Percentiles rank a stretch among this genome's conserved stretches.
Evolutionary conservation across 35 echinoderm and acorn worm species (phyloP).

Genomic region (Apostichopus parvimensis): DNA sequence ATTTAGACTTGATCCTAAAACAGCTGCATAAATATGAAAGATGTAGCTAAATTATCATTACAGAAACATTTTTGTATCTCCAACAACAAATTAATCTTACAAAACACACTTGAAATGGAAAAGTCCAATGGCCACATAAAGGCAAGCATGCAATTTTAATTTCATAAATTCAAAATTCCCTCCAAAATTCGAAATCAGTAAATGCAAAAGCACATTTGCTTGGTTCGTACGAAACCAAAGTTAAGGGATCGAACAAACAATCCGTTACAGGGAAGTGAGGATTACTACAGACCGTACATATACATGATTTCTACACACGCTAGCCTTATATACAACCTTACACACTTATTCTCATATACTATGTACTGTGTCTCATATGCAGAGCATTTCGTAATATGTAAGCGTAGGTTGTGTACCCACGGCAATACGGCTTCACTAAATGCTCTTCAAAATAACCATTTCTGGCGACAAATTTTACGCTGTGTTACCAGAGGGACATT

Average conservation of each 20-base stretch:
- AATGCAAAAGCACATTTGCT: not conserved
- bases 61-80: too few relatives aligned
- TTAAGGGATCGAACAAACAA: not conserved
- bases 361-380: not conserved
- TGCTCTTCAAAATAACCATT: not conserved
- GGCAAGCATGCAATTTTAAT: too few relatives aligned
- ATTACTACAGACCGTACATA: not conserved
- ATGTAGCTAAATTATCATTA: too few relatives aligned
- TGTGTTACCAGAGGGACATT: not conserved
- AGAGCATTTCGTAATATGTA: not conserved
- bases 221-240: not conserved
- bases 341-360: too few relatives aligned
- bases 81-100: too few relatives aligned
- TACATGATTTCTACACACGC: too few relatives aligned
- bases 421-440: not conserved
- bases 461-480: not conserved
- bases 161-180: not conserved
- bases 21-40: too few relatives aligned
- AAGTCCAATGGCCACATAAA: too few relatives aligned
- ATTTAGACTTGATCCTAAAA: too few relatives aligned
- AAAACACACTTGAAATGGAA: too few relatives aligned
- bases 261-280: not conserved
- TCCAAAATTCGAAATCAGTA: not conserved
- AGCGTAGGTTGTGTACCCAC: not conserved
- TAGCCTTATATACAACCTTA: too few relatives aligned